A percentile compares a stretch with the other conserved stretches of the same genome.
Conservation (phyloP, 35 echinoderm and acorn worm species). For the Patiria miniata region DNA sequence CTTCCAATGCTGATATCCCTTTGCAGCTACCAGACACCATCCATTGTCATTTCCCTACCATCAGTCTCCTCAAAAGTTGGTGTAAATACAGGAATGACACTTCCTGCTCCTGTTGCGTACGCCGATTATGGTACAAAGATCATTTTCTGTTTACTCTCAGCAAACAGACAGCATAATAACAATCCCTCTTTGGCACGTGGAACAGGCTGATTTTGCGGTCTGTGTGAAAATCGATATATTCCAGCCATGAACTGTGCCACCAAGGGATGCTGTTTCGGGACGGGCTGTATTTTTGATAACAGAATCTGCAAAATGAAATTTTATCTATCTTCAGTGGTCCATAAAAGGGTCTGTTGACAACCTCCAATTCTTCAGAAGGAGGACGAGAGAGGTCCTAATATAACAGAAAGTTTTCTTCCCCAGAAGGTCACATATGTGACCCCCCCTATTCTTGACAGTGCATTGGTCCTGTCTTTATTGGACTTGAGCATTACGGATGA, state of each 20-base stretch:
- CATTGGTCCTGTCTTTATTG: not conserved
- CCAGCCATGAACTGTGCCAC: not conserved
- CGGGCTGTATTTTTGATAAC: no score
- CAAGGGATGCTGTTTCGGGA: not conserved
- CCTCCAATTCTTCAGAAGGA: no score
- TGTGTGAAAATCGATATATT: not conserved
- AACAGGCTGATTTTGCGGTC: slow-evolving; percentile 1
- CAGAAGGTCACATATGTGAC: not conserved
- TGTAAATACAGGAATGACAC: not conserved
- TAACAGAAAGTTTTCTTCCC: not conserved
- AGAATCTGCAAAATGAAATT: no score
- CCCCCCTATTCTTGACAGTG: not conserved
- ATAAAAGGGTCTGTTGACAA: no score
- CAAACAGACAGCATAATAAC: slow-evolving; percentile 14
- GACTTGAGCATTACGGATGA: not conserved
- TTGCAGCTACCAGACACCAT: not conserved
- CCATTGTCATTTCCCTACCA: slow-evolving; percentile 2
- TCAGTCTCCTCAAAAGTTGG: not conserved
- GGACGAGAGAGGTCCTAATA: no score
- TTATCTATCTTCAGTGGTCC: no score
- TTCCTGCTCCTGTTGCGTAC: slow-evolving; percentile 15
- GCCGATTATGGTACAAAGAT: slow-evolving; percentile 10
- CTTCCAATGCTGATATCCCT: not conserved
- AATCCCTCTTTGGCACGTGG: not conserved
- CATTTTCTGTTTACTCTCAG: not conserved